Base-by-base conservation (phyloP, 2,113 vertebrate species). In the Scomber colias region DNA sequence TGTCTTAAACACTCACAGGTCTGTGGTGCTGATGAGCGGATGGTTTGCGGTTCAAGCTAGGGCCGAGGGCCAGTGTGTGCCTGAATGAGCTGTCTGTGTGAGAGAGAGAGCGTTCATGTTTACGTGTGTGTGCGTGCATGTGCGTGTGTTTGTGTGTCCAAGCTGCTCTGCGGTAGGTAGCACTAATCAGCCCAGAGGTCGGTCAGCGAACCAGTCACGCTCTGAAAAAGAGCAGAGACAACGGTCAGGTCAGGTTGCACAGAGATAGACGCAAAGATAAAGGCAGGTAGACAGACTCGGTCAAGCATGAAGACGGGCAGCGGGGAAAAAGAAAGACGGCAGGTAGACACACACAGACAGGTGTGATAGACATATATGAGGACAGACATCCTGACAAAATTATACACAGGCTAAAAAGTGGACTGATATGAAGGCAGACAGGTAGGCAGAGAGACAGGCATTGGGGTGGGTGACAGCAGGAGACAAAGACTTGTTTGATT, bases 81-180 rank as follows among this genome's bases (percentile, higher is more conserved):
- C 64, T 89, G 84, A 89, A 87, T 82, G 65, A 79, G 71, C 68
- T 67, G 77, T 30, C 62, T 81, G 87, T 83, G 17, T 74, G 66
- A 49, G 17, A 50, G 17, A 50, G 71, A 24, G 64, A 24, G 86
- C 53, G 59, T 88, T 85, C 13, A 69, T 70, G 67, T 83, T 9
- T 81, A 48, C 49, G 49, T 46, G 68, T 74, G 61, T 61, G 68
- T 72, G 75, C 63, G 73, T 75, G 11, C 24, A 35, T 71, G 49
- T 54, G 24, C 16, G 56, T 76, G 67, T 54, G 27, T 79, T 31
- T 64, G 76, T 79, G 45, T 66, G 74, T 73, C 63, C 30, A 12
- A 11, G 64, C 62, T 77, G 35, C 84, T 84, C 90, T 91, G 93
- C 81, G 90, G 93, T 93, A 93, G 93, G 92, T 94, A 87, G 81